These are phyloP conservation scores for Drosophila fulvimacula DNA, from an alignment of 2,888 invertebrate genomes.

Conservation along the genomic window DNA sequence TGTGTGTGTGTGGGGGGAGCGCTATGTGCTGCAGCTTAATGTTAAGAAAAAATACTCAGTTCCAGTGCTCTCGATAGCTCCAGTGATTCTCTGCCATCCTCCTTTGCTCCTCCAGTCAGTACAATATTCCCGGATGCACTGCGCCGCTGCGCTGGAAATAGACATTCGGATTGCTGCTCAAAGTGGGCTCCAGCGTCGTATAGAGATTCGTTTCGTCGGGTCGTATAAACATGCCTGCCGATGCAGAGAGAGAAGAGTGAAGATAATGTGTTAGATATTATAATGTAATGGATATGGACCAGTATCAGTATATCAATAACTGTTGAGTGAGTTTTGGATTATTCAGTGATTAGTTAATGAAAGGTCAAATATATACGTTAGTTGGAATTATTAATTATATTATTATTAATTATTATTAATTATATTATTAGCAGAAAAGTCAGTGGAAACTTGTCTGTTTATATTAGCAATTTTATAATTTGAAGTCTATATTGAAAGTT, in stretches of 20 bases:
- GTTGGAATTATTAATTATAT: not conserved
- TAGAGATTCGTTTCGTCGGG: conserved; percentile 93
- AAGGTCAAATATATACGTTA: not conserved
- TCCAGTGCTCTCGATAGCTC: conserved; percentile 77
- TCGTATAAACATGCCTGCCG: conserved; percentile 90
- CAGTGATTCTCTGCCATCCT: conserved; percentile 28
- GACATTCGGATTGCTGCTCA: conserved; percentile 96
- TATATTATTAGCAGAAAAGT: too few species aligned
- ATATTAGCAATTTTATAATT: too few species aligned
- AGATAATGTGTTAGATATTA: not conserved
- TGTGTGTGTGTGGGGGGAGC: conserved; percentile 39
- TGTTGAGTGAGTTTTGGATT: not conserved
- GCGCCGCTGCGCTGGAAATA: conserved; percentile 93
- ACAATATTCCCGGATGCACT: conserved; percentile 96
- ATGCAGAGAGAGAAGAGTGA: conserved; percentile 73
- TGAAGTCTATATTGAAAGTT: not conserved
- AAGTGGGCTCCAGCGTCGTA: conserved; percentile 92
- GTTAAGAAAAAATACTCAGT: conserved; percentile 78
- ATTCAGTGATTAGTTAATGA: not conserved
- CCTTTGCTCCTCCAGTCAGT: conserved; percentile 86
- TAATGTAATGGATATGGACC: too few species aligned
- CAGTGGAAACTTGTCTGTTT: not conserved
- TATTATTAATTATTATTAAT: not conserved
- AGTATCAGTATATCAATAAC: not conserved
- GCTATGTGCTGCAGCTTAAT: conserved; percentile 67